Evolutionary conservation across 2,888 invertebrate genomes (phyloP), one percentile per base, ranked within the genome.

Genomic region (Mesorhabditis sp.): DNA sequence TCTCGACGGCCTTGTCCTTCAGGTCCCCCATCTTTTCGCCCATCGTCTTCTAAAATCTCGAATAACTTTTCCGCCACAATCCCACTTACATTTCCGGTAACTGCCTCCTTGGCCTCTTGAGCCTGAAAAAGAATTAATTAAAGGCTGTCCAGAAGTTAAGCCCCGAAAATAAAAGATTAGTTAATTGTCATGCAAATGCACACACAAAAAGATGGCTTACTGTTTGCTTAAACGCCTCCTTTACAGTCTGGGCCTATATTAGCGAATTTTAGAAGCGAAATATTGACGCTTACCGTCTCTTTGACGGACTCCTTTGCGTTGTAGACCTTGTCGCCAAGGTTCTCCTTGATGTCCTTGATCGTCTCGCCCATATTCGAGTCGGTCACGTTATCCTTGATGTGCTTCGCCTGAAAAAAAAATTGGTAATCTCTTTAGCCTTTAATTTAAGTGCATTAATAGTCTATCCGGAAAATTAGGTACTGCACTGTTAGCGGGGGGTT

Each of bases 1-100:
- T 50, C 10, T n/a, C n/a, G 10, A 13, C 58, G n/a, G n/a, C 58
- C 58, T 50, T 50, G 58, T 50, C 58, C 58, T 50, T 50, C 10
- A 50, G 58, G n/a, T 50, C n/a, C 58, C n/a, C 58, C 58, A n/a
- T n/a, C 58, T 50, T 50, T 50, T 50, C n/a, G 58, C 58, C n/a
- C 10, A 50, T 50, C 10, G 7, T n/a, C 58, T 50, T 28, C 28
- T 28, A 28, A 28, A 28, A 28, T 1, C 28, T 2, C 28, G 28
- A 28, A 28, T 28, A 28, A 28, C 2, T 28, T 28, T 28, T 28
- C 28, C 28, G 28, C 2, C 28, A 28, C 28, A 28, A 28, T 28
- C 1, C 28, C 58, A 50, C 58, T 50, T n/a, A 50, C 58, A 10
- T 10, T 50, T n/a, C 58, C 58, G 10, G 7, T n/a, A n/a, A 50